Evolutionary conservation across 2,797 vertebrate species (phyloP), one percentile per base, ranked within the genome.

Genomic region (Gymnodraco acuticeps): DNA sequence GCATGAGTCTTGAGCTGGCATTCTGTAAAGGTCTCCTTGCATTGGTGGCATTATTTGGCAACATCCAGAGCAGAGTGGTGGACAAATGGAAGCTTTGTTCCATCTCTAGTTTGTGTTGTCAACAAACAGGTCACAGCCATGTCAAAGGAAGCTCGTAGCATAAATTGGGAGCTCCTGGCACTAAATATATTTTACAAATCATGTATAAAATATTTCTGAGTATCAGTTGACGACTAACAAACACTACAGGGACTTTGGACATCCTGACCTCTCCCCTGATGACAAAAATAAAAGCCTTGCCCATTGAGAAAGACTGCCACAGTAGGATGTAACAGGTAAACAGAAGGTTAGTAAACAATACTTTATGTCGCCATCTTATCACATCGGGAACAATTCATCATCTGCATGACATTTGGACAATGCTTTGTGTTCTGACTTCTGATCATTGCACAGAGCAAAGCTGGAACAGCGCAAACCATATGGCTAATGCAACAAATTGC

Each of bases 331-430:
- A 46, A 41, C 41, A 52, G 72, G 48, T 79, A 63, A 76, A 81
- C 73, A 68, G 55, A 50, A 61, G 38, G 59, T 71, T 33, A 10
- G 56, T 53, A 19, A 73, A 77, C 75, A 79, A 46, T 50, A 27
- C 4, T 27, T 27, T 5, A 50, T 51, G 47, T 23, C 19, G 19
- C 42, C 31, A 12, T 81, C 77, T 73, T 55, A 45, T 72, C 70
- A 77, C 65, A 54, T 65, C 50, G 14, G 88, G 10, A 78, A 88
- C 84, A 75, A 93, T 88, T 89, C 54, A 89, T 65, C 31, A 64
- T 38, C 45, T n/a, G 55, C 54, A 45, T 59, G 42, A 52, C 71
- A 55, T n/a, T 41, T 38, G 6, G 33, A 38, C 33, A 9, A 9
- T 38, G 33, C 33, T 38, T 38, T 38, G 8, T 9, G 1, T 38